Conservation (phyloP, 1,140 invertebrate genomes). For the Drepana arcuata region DNA sequence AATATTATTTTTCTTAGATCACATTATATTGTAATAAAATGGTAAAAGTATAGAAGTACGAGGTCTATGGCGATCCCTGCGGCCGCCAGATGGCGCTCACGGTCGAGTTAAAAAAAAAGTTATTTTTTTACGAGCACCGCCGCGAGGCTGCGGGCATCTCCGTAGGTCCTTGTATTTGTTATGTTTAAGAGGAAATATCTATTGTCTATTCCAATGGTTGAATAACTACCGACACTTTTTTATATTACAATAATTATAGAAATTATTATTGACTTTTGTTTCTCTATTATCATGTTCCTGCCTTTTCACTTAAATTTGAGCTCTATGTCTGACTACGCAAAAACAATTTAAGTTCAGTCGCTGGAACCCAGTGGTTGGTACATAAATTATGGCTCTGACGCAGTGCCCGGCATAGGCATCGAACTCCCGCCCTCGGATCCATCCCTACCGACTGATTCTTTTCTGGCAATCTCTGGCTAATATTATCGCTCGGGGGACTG, state of each 20-base stretch:
- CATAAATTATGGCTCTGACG: too few species aligned
- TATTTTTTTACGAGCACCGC: conserved; percentile 61
- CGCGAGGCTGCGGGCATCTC: conserved; percentile 11
- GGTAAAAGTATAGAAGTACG: conserved; percentile 53
- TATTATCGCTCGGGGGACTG: too few species aligned
- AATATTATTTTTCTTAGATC: conserved; percentile 72
- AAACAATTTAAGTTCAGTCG: too few species aligned
- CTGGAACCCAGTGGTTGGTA: too few species aligned
- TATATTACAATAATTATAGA: conserved; percentile 73
- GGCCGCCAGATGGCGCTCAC: conserved; percentile 14
- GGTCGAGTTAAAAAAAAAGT: conserved; percentile 38
- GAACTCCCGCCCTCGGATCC: too few species aligned
- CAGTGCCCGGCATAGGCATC: too few species aligned
- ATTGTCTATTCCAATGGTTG: conserved; percentile 69
- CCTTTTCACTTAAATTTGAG: too few species aligned
- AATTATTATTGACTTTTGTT: conserved; percentile 68
- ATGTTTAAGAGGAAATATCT: conserved; percentile 71
- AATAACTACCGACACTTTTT: conserved; percentile 71
- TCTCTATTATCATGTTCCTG: too few species aligned
- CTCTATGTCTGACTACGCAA: too few species aligned
- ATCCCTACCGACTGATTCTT: too few species aligned
- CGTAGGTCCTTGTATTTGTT: conserved; percentile 50
- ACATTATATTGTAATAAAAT: conserved; percentile 69
- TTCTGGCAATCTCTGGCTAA: too few species aligned
- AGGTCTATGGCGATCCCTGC: conserved; percentile 14